These are phyloP conservation scores for Lithobates sylvaticus DNA, from an alignment of 2,797 vertebrate species.

Conservation along the genomic window DNA sequence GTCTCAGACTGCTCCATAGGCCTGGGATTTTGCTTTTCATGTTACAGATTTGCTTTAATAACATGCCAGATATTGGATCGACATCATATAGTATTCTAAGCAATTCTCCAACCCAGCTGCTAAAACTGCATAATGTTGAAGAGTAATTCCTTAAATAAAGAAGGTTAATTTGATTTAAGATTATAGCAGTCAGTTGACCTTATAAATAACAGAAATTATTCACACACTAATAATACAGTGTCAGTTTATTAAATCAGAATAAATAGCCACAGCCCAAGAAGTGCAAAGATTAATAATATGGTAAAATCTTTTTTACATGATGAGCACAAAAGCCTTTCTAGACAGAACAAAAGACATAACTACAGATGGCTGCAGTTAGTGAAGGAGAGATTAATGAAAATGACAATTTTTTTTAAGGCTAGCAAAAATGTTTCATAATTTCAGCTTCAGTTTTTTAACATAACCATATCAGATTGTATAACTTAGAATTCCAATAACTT, in stretches of 20 bases:
- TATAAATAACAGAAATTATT: constrained; percentile 8
- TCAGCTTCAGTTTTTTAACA: not conserved
- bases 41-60: too few species aligned
- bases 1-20: too few species aligned
- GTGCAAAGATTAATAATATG: not conserved
- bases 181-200: not conserved
- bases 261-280: not conserved
- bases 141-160: not conserved
- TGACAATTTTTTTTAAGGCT: constrained; percentile 8
- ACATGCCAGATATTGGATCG: not conserved
- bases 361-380: not conserved
- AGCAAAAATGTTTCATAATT: not conserved
- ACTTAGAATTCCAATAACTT: too few species aligned
- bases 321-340: not conserved
- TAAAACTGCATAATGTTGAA: not conserved
- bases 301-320: constrained; percentile 6
- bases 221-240: constrained; percentile 8
- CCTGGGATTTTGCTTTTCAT: too few species aligned
- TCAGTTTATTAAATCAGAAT: constrained; percentile 7
- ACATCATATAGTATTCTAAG: not conserved
- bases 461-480: constrained; percentile 3
- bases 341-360: not conserved
- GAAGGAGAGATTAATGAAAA: constrained; percentile 4
- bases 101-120: not conserved
- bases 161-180: not conserved